A percentile compares a stretch with the other conserved stretches of the same genome.
Conservation (phyloP, 2,797 vertebrate genomes). For the Molothrus aeneus region DNA sequence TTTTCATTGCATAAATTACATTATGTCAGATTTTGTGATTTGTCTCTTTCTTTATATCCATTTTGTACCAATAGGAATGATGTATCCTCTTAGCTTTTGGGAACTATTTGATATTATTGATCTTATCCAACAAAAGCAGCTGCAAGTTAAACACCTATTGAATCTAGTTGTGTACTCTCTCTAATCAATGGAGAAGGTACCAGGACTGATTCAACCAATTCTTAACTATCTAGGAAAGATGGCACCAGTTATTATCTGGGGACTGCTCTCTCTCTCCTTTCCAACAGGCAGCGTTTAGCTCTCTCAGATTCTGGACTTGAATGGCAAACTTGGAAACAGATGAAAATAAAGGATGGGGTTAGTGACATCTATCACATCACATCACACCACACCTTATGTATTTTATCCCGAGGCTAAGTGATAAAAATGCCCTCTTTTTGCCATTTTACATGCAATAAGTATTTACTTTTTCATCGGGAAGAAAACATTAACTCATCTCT, state of each 20-base stretch:
- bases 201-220: not conserved
- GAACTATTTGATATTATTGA: not conserved
- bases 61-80: not conserved
- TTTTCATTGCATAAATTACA: conserved; percentile 45
- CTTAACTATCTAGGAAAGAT: not conserved
- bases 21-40: conserved; percentile 38
- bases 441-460: not conserved
- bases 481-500: not conserved
- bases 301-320: not conserved
- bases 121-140: not conserved
- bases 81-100: not conserved
- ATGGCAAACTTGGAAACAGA: not conserved
- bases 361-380: not conserved
- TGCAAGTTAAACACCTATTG: not conserved
- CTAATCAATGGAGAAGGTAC: not conserved
- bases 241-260: not conserved
- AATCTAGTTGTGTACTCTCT: not conserved
- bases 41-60: conserved; percentile 45
- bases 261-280: not conserved
- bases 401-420: not conserved
- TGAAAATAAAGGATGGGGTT: not conserved
- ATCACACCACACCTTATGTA: not conserved
- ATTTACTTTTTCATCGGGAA: not conserved
- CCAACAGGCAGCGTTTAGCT: not conserved
- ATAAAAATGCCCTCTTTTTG: not conserved